Conservation (phyloP, 2,797 vertebrate species). For the Cottoperca gobio region DNA sequence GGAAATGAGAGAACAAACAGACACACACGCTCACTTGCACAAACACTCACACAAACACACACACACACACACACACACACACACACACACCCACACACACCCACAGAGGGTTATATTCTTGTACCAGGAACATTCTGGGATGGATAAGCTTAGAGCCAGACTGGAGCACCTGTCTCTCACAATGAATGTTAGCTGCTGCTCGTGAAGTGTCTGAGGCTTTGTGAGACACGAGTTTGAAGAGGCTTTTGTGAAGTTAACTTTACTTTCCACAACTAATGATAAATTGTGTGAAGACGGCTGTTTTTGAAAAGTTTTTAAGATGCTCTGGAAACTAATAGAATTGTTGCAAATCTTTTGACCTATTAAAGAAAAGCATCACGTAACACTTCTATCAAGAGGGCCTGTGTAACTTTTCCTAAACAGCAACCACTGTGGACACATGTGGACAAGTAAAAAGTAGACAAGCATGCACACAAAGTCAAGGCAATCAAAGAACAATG, state of each 20-base stretch:
- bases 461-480: neutral
- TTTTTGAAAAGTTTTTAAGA: neutral
- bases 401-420: neutral
- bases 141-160: slow-evolving; percentile 50
- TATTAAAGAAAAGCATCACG: neutral
- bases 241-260: slow-evolving; percentile 19
- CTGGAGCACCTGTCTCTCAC: slow-evolving; percentile 68
- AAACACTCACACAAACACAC: slow-evolving; percentile 39
- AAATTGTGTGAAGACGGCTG: neutral
- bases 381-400: neutral
- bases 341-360: neutral
- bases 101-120: slow-evolving; percentile 39
- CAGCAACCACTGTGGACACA: too few species aligned
- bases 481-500: neutral
- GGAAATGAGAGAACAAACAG: slow-evolving; percentile 76
- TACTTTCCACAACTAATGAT: slow-evolving; percentile 3
- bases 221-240: slow-evolving; percentile 24
- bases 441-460: too few species aligned
- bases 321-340: neutral
- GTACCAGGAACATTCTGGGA: slow-evolving; percentile 54
- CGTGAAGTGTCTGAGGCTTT: slow-evolving; percentile 27
- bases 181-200: slow-evolving; percentile 39
- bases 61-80: slow-evolving; percentile 12
- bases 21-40: slow-evolving; percentile 54
- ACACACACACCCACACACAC: slow-evolving; percentile 9